Conservation (phyloP, 2,797 vertebrate species). For the Echiichthys vipera region DNA sequence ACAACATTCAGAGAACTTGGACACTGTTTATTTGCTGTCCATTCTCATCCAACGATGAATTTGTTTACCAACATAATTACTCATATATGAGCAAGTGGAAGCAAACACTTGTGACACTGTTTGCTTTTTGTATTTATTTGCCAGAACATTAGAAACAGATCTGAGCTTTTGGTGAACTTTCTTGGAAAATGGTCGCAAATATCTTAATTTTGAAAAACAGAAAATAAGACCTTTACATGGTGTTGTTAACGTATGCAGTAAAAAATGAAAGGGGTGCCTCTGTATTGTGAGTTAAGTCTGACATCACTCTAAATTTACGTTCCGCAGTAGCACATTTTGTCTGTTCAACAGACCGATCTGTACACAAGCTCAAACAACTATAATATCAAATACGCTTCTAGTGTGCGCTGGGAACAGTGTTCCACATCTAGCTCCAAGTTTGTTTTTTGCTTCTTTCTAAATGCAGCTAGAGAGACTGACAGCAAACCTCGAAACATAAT, state of each 20-base stretch:
- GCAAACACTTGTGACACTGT: constrained; percentile 16
- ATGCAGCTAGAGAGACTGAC: constrained; percentile 34
- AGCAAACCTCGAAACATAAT: constrained; percentile 48
- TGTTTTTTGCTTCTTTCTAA: constrained; percentile 20
- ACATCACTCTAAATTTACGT: constrained; percentile 32
- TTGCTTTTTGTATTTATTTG: constrained; percentile 25
- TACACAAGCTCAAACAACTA: constrained; percentile 46
- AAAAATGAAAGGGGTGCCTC: neutral
- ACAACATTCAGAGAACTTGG: constrained; percentile 38
- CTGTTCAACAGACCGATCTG: constrained; percentile 45
- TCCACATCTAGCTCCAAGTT: constrained; percentile 47
- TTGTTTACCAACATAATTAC: constrained; percentile 50
- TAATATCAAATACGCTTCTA: constrained; percentile 49
- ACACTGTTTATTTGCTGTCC: constrained; percentile 41
- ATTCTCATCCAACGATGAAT: constrained; percentile 44
- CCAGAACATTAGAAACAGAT: neutral
- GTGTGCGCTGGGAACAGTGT: constrained; percentile 49
- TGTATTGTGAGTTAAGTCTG: neutral
- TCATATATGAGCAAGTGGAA: constrained; percentile 33
- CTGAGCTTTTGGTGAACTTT: constrained; percentile 8
- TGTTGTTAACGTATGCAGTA: neutral
- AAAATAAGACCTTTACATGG: constrained; percentile 5
- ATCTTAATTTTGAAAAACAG: neutral
- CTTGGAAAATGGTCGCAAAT: neutral
- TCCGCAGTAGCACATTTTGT: constrained; percentile 38